Percentiles rank a stretch among this genome's conserved stretches.
phyloP scores from a whole-genome alignment of 2,113 vertebrate genomes.

The Megaptera novaeangliae region DNA sequence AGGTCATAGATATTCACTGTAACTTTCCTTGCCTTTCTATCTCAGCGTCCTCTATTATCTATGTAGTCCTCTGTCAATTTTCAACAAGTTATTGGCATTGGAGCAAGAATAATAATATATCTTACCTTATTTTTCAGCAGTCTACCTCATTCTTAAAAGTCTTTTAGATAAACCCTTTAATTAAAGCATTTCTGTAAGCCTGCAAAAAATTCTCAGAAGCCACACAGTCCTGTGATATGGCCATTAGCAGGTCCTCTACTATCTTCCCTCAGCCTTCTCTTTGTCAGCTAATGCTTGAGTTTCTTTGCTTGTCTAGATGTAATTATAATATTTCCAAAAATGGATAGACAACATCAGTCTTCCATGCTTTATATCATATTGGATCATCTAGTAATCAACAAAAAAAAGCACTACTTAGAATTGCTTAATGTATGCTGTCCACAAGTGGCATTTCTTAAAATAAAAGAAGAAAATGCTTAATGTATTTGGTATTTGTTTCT shows the following conservation, averaged over 20 bases:
- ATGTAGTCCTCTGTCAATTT: not conserved
- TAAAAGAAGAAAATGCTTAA: not conserved
- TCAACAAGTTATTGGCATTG: not conserved
- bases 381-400: not conserved
- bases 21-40: not conserved
- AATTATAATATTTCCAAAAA: not conserved
- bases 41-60: not conserved
- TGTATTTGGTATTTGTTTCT: conserved; percentile 20
- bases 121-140: not conserved
- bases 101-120: not conserved
- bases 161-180: not conserved
- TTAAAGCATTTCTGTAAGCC: not conserved
- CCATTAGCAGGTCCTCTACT: not conserved
- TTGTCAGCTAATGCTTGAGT: not conserved
- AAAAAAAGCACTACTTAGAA: not conserved
- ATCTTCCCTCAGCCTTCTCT: not conserved
- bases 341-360: not conserved
- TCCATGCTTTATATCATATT: not conserved
- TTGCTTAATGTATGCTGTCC: not conserved
- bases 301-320: not conserved
- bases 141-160: not conserved
- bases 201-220: conserved; percentile 9
- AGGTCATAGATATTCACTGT: not conserved
- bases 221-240: not conserved
- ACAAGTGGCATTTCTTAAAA: not conserved